Evolutionary conservation across 2,888 invertebrate species (phyloP).

Genomic region (Desoria tigrina): DNA sequence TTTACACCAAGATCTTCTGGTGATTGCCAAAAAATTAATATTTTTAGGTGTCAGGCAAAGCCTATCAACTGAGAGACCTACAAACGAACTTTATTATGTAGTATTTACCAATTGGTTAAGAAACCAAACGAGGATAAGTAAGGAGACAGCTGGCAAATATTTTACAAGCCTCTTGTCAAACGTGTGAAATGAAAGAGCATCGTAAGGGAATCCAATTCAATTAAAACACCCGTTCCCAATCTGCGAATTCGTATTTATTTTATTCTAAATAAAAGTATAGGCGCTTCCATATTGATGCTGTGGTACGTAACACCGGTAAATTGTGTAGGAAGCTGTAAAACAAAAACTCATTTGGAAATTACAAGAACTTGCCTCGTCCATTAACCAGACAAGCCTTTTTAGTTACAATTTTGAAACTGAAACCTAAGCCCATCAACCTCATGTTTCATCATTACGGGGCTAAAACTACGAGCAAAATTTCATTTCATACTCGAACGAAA

Average conservation of each 20-base stretch:
- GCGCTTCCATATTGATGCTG: no score
- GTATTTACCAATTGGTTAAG: no score
- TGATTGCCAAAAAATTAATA: no score
- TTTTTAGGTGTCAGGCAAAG: no score
- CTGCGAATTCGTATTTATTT: no score
- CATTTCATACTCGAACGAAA: not conserved
- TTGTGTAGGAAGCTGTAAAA: slow-evolving; percentile 14
- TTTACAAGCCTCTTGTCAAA: not conserved
- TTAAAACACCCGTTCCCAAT: slow-evolving; percentile 13
- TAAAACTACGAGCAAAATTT: not conserved
- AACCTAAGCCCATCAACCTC: not conserved
- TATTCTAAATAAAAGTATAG: no score
- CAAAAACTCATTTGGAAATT: slow-evolving; percentile 14
- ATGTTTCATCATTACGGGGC: not conserved
- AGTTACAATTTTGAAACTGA: not conserved
- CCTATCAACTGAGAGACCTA: no score
- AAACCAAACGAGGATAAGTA: not conserved
- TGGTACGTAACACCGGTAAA: slow-evolving; percentile 12
- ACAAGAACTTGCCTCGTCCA: slow-evolving; percentile 3
- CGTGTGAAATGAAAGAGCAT: not conserved
- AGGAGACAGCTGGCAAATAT: slow-evolving; percentile 10
- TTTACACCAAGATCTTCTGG: no score
- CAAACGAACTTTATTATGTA: no score
- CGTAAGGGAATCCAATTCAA: not conserved
- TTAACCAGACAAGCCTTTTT: not conserved